phyloP scores from a whole-genome alignment of 1,140 invertebrate genomes.

The Venustaconcha ellipsiformis region DNA sequence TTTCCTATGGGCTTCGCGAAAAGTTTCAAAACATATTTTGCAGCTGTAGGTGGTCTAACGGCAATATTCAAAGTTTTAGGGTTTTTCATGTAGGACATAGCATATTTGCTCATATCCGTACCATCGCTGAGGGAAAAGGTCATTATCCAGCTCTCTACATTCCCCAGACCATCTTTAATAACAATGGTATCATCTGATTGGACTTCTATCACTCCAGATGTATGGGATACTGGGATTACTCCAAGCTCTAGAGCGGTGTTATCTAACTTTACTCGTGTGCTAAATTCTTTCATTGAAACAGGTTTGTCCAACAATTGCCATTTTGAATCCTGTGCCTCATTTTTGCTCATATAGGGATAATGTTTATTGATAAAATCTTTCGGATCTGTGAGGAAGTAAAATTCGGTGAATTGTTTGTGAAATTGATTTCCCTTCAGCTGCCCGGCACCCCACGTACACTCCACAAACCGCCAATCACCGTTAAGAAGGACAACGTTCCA shows the following conservation, averaged over 20 bases:
- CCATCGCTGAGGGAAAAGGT: too few species aligned
- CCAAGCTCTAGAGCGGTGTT: slow-evolving; percentile 11
- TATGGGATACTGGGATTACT: too few species aligned
- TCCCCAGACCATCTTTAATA: too few species aligned
- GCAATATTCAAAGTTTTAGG: too few species aligned
- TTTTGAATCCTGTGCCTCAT: slow-evolving; percentile 28
- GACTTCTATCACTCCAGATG: too few species aligned
- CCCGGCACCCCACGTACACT: slow-evolving; percentile 70
- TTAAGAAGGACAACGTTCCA: slow-evolving; percentile 52
- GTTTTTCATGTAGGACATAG: too few species aligned
- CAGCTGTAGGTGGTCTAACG: too few species aligned
- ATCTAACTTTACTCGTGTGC: slow-evolving; percentile 13
- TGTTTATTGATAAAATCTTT: slow-evolving; percentile 70
- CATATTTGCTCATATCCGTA: too few species aligned
- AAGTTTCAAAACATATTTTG: too few species aligned
- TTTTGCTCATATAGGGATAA: slow-evolving; percentile 65
- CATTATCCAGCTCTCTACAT: too few species aligned
- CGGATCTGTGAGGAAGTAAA: slow-evolving; percentile 71
- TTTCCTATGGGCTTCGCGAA: too few species aligned
- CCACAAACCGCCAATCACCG: slow-evolving; percentile 47
- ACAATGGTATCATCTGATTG: too few species aligned
- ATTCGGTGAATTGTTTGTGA: slow-evolving; percentile 42
- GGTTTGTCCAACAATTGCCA: slow-evolving; percentile 40
- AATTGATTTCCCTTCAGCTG: slow-evolving; percentile 41
- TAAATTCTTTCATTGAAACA: slow-evolving; percentile 22